A percentile compares a stretch with the other conserved stretches of the same genome.
phyloP scores from a whole-genome alignment of 2,888 invertebrate species.

The Scaptomyza caliginosa region DNA sequence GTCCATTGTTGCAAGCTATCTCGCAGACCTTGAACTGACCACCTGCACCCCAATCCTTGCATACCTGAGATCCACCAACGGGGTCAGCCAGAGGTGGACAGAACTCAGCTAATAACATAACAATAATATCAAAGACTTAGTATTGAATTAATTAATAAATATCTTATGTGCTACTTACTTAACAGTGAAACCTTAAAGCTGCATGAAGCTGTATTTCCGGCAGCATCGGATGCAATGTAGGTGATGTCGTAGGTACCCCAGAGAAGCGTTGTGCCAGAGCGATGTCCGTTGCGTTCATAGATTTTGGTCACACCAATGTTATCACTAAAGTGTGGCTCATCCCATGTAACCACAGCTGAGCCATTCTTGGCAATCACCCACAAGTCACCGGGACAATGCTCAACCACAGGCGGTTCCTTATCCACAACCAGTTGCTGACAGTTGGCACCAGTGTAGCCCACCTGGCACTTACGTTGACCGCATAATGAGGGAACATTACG shows the following conservation, averaged over 20 bases:
- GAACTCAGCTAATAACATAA: conserved; percentile 90
- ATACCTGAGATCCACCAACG: conserved; percentile 94
- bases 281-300: conserved; percentile 93
- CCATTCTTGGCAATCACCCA: conserved; percentile 97
- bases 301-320: conserved; percentile 92
- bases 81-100: conserved; percentile 95
- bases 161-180: conserved; percentile 86
- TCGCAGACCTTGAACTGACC: conserved; percentile 97
- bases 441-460: conserved; percentile 93
- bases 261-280: conserved; percentile 93
- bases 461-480: conserved; percentile 94
- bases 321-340: conserved; percentile 95
- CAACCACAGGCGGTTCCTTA: conserved; percentile 93
- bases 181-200: conserved; percentile 95
- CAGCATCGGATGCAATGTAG: conserved; percentile 96
- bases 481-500: conserved; percentile 95
- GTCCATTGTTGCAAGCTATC: conserved; percentile 93
- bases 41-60: conserved; percentile 98
- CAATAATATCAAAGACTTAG: background rate
- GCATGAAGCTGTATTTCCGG: conserved; percentile 95
- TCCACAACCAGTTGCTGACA: conserved; percentile 94
- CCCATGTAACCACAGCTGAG: conserved; percentile 95
- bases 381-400: conserved; percentile 96
- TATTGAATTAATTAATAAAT: background rate
- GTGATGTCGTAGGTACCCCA: conserved; percentile 97